Base-by-base conservation (phyloP, 2,797 vertebrate genomes). In the Neopelma chrysocephalum region DNA sequence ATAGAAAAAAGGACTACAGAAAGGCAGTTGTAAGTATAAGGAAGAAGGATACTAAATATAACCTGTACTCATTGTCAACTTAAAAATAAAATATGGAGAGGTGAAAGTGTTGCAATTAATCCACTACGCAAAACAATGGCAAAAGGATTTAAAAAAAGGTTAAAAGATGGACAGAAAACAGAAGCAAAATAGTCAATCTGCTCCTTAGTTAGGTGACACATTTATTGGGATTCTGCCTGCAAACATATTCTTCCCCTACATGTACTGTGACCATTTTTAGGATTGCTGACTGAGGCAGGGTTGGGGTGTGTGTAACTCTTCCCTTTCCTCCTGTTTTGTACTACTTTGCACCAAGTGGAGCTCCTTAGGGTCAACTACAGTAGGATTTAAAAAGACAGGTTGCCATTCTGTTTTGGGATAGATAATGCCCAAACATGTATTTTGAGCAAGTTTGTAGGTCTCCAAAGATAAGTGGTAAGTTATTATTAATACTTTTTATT, bases 401-500 rank as follows among this genome's bases (percentile, higher is more conserved):
- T 71, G 31, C 54, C 4, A 5, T 81, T 96, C 86, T 96, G 54
- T 1, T 73, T 93, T 66, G 48, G 40, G 54, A 75, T 36, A 61
- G 51, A 64, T 34, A 73, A 93, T 80, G 71, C 78, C 79, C 78
- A 95, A 77, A 71, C 94, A 88, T 95, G 76, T 96, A 90, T 76
- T 96, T 90, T 86, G 6, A 6, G 47, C 70, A 91, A 90, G 93
- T 95, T 93, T 96, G 92, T 90, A 81, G 54, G 82, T 93, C 71
- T 96, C 61, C 79, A 68, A 89, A 96, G 82, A 92, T 79, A 94
- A 60, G 9, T 68, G 16, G 36, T 92, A 91, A 72, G 47, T 95
- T 94, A 96, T 88, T 96, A 45, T 54, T 83, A 36, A 85, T 84
- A 42, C 82, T 96, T 94, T 92, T 95, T 91, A 57, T 95, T 96